phyloP scores from a whole-genome alignment of 2,113 vertebrate species.

The Macquaria ambigua region DNA sequence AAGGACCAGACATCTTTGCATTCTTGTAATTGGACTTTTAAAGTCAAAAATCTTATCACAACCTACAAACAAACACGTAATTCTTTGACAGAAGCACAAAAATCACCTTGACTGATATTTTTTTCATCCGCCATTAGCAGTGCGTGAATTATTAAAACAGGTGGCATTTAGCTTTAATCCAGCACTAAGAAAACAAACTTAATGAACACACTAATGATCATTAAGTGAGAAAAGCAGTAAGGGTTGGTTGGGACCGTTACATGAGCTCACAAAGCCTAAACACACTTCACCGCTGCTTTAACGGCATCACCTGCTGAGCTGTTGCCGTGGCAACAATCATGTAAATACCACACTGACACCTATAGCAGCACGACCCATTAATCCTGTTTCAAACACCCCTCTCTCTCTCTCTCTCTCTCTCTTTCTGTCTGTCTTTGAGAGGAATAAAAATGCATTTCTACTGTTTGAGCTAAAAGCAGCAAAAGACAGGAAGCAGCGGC shows the following conservation, averaged over 20 bases:
- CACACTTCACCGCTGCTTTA: constrained; percentile 53
- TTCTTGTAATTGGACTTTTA: constrained; percentile 8
- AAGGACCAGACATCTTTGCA: neutral
- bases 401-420: constrained; percentile 17
- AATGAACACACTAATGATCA: constrained; percentile 54
- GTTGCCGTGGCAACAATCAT: constrained; percentile 75
- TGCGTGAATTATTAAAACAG: constrained; percentile 38
- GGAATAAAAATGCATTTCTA: constrained; percentile 5
- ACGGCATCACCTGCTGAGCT: constrained; percentile 64
- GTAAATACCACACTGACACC: constrained; percentile 76
- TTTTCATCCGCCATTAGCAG: constrained; percentile 34
- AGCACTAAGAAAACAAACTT: constrained; percentile 41
- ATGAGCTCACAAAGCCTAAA: constrained; percentile 63
- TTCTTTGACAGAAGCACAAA: constrained; percentile 5
- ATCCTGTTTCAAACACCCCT: constrained; percentile 46
- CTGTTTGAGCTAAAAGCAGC: constrained; percentile 42
- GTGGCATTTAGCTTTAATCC: constrained; percentile 43
- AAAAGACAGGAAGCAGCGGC: constrained; percentile 26
- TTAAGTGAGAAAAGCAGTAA: constrained; percentile 25
- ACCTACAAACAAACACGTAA: constrained; percentile 12
- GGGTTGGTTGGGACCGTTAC: constrained; percentile 35
- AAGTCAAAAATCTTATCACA: neutral
- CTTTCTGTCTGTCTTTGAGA: constrained; percentile 4
- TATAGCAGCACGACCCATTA: constrained; percentile 60
- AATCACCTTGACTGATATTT: constrained; percentile 5